Conservation (phyloP, 2,888 invertebrate species). For the Trileptium ribeirensis region DNA sequence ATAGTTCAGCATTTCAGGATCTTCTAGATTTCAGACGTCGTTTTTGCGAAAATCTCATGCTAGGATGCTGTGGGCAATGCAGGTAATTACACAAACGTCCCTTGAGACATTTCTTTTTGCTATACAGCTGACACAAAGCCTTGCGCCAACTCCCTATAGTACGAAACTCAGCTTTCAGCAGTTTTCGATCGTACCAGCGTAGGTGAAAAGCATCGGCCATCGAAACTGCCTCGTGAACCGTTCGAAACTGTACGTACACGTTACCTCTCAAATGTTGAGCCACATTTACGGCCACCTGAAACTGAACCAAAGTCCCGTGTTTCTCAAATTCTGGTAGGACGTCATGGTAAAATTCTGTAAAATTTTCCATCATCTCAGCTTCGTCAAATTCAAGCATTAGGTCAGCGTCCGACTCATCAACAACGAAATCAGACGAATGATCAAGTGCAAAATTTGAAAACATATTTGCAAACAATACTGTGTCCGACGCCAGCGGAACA, state of each 20-base stretch:
- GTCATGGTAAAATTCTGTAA: neutral
- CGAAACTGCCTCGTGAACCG: neutral
- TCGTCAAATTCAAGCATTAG: conserved; percentile 17
- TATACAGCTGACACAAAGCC: too few species aligned
- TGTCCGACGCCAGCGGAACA: neutral
- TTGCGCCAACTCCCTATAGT: neutral
- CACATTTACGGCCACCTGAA: neutral
- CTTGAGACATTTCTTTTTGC: too few species aligned
- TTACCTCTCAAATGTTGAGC: conserved; percentile 14
- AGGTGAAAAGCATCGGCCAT: neutral
- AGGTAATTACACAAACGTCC: too few species aligned
- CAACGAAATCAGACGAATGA: neutral
- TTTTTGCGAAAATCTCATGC: too few species aligned
- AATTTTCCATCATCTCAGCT: neutral
- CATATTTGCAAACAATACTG: neutral
- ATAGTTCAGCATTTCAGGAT: too few species aligned
- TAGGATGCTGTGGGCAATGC: too few species aligned
- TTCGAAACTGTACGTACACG: conserved; percentile 13
- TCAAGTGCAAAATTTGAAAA: neutral
- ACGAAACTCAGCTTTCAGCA: neutral
- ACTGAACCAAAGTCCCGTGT: neutral
- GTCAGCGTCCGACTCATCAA: neutral
- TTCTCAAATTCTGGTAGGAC: neutral
- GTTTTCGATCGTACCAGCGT: neutral
- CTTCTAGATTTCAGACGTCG: too few species aligned